These are phyloP conservation scores for human DNA, from an alignment of 2,113 vertebrate species.

Conservation along the genomic window DNA sequence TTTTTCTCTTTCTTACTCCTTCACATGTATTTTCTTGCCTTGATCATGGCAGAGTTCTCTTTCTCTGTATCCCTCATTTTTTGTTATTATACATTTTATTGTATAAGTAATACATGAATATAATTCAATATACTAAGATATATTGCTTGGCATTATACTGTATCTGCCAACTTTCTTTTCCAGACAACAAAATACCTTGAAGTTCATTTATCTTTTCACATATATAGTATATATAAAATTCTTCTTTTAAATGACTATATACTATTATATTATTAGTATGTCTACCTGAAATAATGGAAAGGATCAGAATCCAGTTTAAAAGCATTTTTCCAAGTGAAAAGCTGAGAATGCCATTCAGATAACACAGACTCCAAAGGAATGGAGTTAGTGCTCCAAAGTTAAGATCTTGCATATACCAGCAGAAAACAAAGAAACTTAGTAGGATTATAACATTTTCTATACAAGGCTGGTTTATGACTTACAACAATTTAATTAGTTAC, in stretches of 20 bases:
- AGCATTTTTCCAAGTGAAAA: neutral
- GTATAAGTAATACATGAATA: neutral
- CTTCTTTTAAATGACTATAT: neutral
- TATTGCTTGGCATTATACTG: neutral
- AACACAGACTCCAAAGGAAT: neutral
- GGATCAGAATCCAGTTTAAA: neutral
- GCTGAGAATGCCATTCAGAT: neutral
- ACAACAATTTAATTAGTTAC: neutral
- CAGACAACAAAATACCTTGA: neutral
- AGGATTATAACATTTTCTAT: neutral
- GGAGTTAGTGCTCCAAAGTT: neutral
- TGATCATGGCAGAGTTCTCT: neutral
- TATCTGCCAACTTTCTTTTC: neutral
- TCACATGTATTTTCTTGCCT: neutral
- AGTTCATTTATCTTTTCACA: neutral
- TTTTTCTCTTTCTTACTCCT: neutral
- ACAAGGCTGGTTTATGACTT: neutral
- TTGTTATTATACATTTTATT: neutral
- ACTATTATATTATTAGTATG: neutral
- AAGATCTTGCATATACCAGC: neutral
- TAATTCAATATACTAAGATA: neutral
- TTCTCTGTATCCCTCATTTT: neutral
- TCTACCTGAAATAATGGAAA: neutral
- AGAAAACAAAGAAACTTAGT: neutral
- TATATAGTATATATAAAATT: neutral